Conservation (phyloP, 1,140 invertebrate species). For the Campoletis sonorensis region DNA sequence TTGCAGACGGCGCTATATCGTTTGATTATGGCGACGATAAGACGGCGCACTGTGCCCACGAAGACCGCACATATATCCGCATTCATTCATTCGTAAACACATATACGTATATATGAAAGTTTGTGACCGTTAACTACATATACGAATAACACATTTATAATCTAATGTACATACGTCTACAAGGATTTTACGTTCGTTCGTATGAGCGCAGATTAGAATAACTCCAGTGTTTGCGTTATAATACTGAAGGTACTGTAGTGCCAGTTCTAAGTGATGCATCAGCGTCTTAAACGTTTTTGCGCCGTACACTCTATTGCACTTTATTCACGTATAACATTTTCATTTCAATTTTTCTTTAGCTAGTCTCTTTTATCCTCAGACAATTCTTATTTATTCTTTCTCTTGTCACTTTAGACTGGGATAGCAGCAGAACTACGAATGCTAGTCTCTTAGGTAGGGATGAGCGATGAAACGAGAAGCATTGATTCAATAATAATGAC, state of each 20-base stretch:
- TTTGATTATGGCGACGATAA: slow-evolving; percentile 40
- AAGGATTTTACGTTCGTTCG: not conserved
- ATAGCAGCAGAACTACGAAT: not conserved
- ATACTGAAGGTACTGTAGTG: slow-evolving; percentile 2
- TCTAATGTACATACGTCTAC: not conserved
- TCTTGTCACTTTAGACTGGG: not conserved
- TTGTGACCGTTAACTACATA: not conserved
- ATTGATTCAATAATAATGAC: slow-evolving; percentile 56
- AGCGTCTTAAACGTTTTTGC: not conserved
- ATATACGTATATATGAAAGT: not conserved
- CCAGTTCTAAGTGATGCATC: slow-evolving; percentile 5
- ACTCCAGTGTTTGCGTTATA: slow-evolving; percentile 36
- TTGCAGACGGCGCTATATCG: not conserved
- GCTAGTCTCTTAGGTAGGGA: not conserved
- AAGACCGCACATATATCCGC: slow-evolving; percentile 22
- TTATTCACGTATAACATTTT: not conserved
- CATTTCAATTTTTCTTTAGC: slow-evolving; percentile 9
- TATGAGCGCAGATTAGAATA: slow-evolving; percentile 32
- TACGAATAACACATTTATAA: not conserved
- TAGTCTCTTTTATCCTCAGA: not conserved
- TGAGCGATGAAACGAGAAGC: slow-evolving; percentile 47
- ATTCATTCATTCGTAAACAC: not conserved
- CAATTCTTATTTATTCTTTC: slow-evolving; percentile 1
- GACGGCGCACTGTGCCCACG: slow-evolving; percentile 23
- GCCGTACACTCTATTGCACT: not conserved